Percentiles rank a stretch among this genome's conserved stretches.
Conservation (phyloP, 2,113 vertebrate genomes). For the Malurus melanocephalus region DNA sequence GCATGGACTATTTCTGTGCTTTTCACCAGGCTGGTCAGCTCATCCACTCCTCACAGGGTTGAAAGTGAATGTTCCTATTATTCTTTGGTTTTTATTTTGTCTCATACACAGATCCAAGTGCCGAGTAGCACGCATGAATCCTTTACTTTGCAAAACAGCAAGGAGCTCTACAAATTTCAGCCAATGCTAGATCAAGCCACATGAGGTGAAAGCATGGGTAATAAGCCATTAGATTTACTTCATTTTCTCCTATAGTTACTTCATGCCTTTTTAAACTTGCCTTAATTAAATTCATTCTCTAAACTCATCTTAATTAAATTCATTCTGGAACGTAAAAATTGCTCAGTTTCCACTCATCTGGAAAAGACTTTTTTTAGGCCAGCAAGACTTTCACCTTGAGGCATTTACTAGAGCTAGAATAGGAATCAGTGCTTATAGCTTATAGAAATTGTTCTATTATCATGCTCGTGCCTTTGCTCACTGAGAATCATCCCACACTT, state of each 20-base stretch:
- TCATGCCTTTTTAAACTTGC: conserved; percentile 6
- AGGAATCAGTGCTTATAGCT: neutral
- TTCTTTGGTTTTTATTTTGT: neutral
- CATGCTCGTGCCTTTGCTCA: neutral
- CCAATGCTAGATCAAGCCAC: neutral
- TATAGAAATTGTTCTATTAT: neutral
- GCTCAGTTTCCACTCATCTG: neutral
- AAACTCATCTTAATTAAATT: conserved; percentile 36
- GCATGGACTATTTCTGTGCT: neutral
- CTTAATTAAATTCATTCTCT: conserved; percentile 29
- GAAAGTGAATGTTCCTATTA: neutral
- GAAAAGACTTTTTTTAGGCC: conserved; percentile 38
- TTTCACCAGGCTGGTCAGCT: neutral
- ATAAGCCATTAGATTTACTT: neutral
- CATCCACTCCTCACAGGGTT: neutral
- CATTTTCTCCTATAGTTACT: conserved; percentile 5
- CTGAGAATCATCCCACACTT: neutral
- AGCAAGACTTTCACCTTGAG: conserved; percentile 8
- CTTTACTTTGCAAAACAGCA: neutral
- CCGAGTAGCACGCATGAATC: fast-evolving
- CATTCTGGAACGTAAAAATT: neutral
- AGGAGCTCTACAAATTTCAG: neutral
- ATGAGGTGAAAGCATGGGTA: neutral
- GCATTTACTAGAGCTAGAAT: neutral
- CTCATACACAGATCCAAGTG: neutral